A percentile compares a stretch with the other conserved stretches of the same genome.
Evolutionary conservation across 1,140 invertebrate genomes (phyloP).

Genomic region (Medauroidea extradentata): DNA sequence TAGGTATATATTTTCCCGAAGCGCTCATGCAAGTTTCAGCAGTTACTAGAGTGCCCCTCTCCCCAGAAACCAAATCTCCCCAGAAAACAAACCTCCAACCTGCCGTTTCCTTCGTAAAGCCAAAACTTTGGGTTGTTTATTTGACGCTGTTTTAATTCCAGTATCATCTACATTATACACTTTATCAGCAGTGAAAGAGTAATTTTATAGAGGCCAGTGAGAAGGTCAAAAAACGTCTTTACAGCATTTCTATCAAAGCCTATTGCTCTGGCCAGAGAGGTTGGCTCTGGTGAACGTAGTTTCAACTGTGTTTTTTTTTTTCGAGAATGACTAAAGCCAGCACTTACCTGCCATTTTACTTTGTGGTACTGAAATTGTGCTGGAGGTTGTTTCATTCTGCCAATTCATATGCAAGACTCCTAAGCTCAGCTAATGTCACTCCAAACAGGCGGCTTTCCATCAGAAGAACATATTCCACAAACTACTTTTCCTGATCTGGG

Average conservation of each 20-base stretch:
- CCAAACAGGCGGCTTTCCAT: too few species aligned
- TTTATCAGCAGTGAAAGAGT: conserved; percentile 10
- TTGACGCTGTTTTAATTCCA: conserved; percentile 30
- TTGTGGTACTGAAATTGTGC: too few species aligned
- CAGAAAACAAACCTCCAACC: conserved; percentile 26
- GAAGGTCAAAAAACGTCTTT: conserved; percentile 20
- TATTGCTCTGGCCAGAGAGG: conserved; percentile 16
- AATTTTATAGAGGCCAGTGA: conserved; percentile 14
- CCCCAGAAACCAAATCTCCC: conserved; percentile 24
- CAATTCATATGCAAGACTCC: too few species aligned
- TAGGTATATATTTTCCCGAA: conserved; percentile 30
- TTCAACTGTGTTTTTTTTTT: background rate
- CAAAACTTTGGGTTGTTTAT: conserved; percentile 21
- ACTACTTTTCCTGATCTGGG: too few species aligned
- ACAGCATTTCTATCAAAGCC: conserved; percentile 28
- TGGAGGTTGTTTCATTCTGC: too few species aligned
- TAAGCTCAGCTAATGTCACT: too few species aligned
- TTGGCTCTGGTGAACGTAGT: conserved; percentile 10
- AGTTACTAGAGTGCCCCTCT: conserved; percentile 28
- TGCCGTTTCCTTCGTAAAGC: conserved; percentile 22
- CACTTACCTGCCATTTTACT: too few species aligned
- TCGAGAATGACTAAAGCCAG: too few species aligned
- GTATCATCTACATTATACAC: conserved; percentile 43
- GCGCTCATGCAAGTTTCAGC: conserved; percentile 27
- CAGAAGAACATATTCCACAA: too few species aligned